A percentile compares a stretch with the other conserved stretches of the same genome.
Evolutionary conservation across 2,888 invertebrate species (phyloP).

Genomic region (Kuschelorhynchus macadamiae): DNA sequence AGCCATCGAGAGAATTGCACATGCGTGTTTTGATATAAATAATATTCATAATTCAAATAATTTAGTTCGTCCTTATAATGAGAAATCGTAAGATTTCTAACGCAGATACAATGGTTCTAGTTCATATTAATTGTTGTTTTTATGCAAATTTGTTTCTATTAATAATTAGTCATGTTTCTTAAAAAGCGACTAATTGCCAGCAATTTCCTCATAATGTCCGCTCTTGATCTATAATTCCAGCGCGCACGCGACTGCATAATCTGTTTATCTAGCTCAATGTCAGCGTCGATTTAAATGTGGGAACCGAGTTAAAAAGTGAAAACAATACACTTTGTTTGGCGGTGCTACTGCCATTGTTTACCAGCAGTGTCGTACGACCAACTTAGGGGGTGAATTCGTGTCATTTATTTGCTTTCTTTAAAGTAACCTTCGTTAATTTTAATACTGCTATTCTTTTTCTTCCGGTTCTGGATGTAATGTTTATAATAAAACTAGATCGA

Average conservation of each 20-base stretch:
- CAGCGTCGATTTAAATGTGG: slow-evolving; percentile 64
- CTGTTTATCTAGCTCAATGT: slow-evolving; percentile 66
- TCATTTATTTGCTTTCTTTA: no score
- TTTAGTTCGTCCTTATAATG: no score
- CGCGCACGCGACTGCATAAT: slow-evolving; percentile 41
- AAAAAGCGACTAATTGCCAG: slow-evolving; percentile 17
- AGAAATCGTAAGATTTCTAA: no score
- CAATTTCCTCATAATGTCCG: slow-evolving; percentile 34
- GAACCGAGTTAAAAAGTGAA: slow-evolving; percentile 65
- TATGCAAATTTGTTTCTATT: background rate
- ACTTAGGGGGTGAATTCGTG: background rate
- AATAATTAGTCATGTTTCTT: slow-evolving; percentile 17
- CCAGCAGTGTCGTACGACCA: slow-evolving; percentile 4
- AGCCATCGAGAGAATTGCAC: no score
- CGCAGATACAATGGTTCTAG: no score
- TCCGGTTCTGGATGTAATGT: no score
- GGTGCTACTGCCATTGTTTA: slow-evolving; percentile 37
- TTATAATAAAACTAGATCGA: no score
- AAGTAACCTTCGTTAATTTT: no score
- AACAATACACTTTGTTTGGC: slow-evolving; percentile 61
- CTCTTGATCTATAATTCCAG: slow-evolving; percentile 43
- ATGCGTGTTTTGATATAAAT: no score
- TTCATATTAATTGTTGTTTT: background rate
- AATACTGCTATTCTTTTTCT: no score
- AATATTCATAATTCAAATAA: no score